Percentiles rank a stretch among this genome's conserved stretches.
phyloP scores from a whole-genome alignment of 2,888 invertebrate species.

The Autographa pulchrina region DNA sequence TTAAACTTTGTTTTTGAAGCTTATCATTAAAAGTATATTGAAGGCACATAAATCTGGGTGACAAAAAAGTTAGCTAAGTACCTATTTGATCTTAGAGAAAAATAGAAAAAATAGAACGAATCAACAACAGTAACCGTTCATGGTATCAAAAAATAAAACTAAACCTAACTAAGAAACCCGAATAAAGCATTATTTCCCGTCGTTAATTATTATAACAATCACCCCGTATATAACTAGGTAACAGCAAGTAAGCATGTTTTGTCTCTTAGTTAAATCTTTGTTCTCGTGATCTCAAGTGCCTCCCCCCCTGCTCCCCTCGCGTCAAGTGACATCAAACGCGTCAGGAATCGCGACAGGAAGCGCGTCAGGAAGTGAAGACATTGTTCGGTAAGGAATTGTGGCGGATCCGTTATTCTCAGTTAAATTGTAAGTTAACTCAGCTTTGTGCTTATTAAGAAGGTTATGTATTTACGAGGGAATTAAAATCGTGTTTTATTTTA shows the following conservation, averaged over 20 bases:
- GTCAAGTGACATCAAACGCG: constrained; percentile 77
- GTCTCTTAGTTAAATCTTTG: constrained; percentile 84
- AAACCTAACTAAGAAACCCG: too few species aligned
- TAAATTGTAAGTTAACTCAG: constrained; percentile 36
- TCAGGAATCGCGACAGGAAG: constrained; percentile 4
- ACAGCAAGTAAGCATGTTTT: constrained; percentile 83
- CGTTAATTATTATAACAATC: constrained; percentile 33
- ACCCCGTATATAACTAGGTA: constrained; percentile 77
- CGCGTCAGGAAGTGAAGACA: constrained; percentile 69
- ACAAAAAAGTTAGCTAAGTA: too few species aligned
- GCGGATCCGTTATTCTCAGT: constrained; percentile 54
- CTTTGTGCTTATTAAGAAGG: constrained; percentile 16
- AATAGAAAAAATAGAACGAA: too few species aligned
- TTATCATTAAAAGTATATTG: too few species aligned
- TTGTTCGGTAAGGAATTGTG: constrained; percentile 60
- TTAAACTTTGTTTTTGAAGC: too few species aligned
- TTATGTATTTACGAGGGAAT: too few species aligned
- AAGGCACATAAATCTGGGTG: too few species aligned
- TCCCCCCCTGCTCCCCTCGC: constrained; percentile 25
- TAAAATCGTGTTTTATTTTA: background rate
- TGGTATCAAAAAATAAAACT: too few species aligned
- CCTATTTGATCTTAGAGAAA: too few species aligned
- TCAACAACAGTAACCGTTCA: too few species aligned
- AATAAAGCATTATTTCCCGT: too few species aligned
- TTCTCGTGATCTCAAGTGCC: constrained; percentile 67